Conservation (phyloP, 1,140 invertebrate genomes). For the Mactra quadrangularis region DNA sequence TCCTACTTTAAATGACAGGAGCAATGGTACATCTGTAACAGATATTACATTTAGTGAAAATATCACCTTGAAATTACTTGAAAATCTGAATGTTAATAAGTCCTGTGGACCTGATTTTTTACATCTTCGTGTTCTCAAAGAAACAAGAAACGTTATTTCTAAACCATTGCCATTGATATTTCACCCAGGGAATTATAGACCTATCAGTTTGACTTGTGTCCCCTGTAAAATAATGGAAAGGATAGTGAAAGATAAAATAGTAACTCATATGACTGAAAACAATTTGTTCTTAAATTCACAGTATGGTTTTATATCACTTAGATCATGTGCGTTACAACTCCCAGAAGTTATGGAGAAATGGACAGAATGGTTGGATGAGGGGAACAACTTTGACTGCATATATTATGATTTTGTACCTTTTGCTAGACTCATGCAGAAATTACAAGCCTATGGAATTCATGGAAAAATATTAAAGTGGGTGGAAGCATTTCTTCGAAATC, state of each 20-base stretch:
- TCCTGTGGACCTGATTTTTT: slow-evolving; percentile 22
- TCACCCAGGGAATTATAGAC: slow-evolving; percentile 3
- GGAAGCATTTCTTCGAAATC: not conserved
- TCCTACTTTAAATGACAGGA: not conserved
- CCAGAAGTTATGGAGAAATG: slow-evolving; percentile 1
- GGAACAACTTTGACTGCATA: not conserved
- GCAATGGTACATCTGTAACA: not conserved
- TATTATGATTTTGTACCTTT: slow-evolving; percentile 4
- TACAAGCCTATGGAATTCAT: slow-evolving; percentile 7
- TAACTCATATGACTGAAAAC: too few relatives aligned
- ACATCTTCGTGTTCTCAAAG: slow-evolving; percentile 25
- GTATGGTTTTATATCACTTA: not conserved
- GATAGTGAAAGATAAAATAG: not conserved
- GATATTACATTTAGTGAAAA: slow-evolving; percentile 16
- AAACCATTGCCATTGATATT: not conserved
- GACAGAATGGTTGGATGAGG: slow-evolving; percentile 7
- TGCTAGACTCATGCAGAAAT: not conserved
- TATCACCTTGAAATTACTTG: slow-evolving; percentile 7
- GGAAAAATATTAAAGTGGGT: slow-evolving; percentile 13
- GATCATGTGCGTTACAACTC: slow-evolving; percentile 4
- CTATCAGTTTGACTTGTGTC: slow-evolving; percentile 26
- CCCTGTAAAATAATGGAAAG: slow-evolving; percentile 28
- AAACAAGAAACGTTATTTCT: not conserved
- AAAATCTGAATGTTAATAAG: not conserved
- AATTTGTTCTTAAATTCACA: not conserved